These are phyloP conservation scores for Chloropsis cyanopogon DNA, from an alignment of 2,113 vertebrate genomes.

Conservation along the genomic window DNA sequence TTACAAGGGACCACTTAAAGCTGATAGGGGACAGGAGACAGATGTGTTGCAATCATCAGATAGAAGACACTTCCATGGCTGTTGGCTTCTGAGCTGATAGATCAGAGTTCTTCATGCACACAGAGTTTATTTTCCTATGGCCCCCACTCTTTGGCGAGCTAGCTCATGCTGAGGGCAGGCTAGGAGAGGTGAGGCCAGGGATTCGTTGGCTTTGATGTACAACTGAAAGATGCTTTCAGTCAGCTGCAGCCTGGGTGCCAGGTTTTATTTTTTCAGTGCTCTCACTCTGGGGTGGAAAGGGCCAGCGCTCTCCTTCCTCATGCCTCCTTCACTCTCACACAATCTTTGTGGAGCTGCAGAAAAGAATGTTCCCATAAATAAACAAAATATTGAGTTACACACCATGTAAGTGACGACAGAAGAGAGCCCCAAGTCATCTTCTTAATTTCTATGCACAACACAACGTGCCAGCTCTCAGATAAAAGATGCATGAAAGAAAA, in stretches of 20 bases:
- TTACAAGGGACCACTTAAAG: neutral
- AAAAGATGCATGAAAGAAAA: constrained; percentile 69
- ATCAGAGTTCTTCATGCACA: neutral
- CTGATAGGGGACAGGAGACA: neutral
- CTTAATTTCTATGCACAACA: constrained; percentile 63
- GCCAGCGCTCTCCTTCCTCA: constrained; percentile 40
- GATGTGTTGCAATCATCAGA: neutral
- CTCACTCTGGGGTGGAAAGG: neutral
- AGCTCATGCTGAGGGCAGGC: neutral
- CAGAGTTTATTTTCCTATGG: constrained; percentile 18
- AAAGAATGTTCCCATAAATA: constrained; percentile 79
- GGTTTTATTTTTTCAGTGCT: constrained; percentile 45
- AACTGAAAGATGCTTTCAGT: constrained; percentile 42
- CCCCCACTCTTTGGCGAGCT: neutral
- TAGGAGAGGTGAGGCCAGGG: neutral
- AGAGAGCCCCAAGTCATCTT: constrained; percentile 72
- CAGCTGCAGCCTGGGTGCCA: neutral
- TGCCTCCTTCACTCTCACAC: constrained; percentile 30
- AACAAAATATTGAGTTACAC: constrained; percentile 78
- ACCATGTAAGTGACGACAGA: constrained; percentile 71
- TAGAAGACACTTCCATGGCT: neutral
- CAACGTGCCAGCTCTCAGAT: constrained; percentile 66
- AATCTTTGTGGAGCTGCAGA: constrained; percentile 66
- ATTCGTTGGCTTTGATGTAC: neutral
- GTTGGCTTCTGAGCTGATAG: neutral